phyloP scores from a whole-genome alignment of 1,140 invertebrate species.

The Zaprionus lachaisei region DNA sequence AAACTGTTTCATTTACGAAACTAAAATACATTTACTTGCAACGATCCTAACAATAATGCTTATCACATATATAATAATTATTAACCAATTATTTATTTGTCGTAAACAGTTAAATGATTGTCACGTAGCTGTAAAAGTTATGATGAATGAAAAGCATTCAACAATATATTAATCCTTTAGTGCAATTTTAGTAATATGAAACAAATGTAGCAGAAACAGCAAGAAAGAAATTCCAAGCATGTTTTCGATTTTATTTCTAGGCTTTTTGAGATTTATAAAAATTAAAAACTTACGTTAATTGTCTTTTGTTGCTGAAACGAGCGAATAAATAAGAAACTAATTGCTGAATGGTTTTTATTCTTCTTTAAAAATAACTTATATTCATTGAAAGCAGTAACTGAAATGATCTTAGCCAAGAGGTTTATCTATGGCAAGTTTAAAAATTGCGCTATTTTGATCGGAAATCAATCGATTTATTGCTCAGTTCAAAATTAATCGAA shows the following conservation, averaged over 20 bases:
- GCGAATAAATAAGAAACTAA: conserved; percentile 28
- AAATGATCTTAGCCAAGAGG: not conserved
- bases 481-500: not conserved
- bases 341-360: conserved; percentile 3
- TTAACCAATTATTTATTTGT: conserved; percentile 11
- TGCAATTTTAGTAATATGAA: conserved; percentile 48
- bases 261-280: conserved; percentile 44
- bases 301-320: conserved; percentile 53
- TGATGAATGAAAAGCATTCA: conserved; percentile 54
- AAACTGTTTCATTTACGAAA: conserved; percentile 49
- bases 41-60: conserved; percentile 1
- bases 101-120: conserved; percentile 1
- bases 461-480: not conserved
- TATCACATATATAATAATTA: not conserved
- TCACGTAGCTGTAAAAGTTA: conserved; percentile 1
- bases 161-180: conserved; percentile 44
- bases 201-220: conserved; percentile 14
- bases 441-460: not conserved
- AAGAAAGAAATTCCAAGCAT: conserved; percentile 55
- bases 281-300: conserved; percentile 40
- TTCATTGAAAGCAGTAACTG: not conserved
- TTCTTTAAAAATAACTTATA: conserved; percentile 1
- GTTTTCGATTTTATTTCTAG: conserved; percentile 47
- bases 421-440: not conserved
- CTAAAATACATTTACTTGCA: conserved; percentile 17